phyloP scores from a whole-genome alignment of 2,888 invertebrate genomes.

The Cryptocephalus moraei region DNA sequence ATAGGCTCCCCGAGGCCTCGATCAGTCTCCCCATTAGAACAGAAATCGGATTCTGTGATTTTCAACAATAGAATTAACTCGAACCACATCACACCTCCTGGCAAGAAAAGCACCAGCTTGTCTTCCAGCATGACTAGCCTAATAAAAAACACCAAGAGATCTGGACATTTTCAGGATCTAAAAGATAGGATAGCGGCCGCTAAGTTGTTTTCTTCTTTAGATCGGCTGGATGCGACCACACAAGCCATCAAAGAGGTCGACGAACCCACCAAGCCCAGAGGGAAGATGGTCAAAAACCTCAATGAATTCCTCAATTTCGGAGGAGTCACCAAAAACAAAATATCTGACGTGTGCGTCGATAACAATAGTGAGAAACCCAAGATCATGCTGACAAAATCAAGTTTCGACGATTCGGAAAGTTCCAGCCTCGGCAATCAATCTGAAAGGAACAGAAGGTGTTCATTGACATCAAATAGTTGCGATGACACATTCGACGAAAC shows the following conservation, averaged over 20 bases:
- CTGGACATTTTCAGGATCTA: slow-evolving; percentile 45
- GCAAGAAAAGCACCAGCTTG: slow-evolving; percentile 26
- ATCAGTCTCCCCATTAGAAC: slow-evolving; percentile 36
- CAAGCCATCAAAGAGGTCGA: slow-evolving; percentile 34
- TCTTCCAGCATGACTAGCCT: slow-evolving; percentile 38
- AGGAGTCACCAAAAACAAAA: slow-evolving; percentile 50
- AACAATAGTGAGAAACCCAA: slow-evolving; percentile 31
- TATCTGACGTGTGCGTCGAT: slow-evolving; percentile 9
- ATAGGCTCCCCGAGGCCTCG: slow-evolving; percentile 23
- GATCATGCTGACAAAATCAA: slow-evolving; percentile 41
- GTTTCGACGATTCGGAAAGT: slow-evolving; percentile 43
- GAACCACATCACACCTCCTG: slow-evolving; percentile 16
- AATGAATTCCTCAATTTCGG: slow-evolving; percentile 78
- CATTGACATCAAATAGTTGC: slow-evolving; percentile 27
- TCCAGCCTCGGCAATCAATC: slow-evolving; percentile 26
- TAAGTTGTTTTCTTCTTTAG: slow-evolving; percentile 47
- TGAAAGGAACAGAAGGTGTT: slow-evolving; percentile 26
- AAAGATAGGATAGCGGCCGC: slow-evolving; percentile 45
- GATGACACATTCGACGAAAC: slow-evolving; percentile 45
- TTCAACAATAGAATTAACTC: slow-evolving; percentile 30
- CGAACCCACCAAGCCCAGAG: slow-evolving; percentile 35
- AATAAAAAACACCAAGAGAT: slow-evolving; percentile 32
- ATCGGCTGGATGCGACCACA: slow-evolving; percentile 42
- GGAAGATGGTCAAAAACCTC: slow-evolving; percentile 59
- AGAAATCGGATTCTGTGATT: slow-evolving; percentile 34